phyloP scores from a whole-genome alignment of 92 coral and sea anemone genomes.

The Parazoanthus atlanticus region DNA sequence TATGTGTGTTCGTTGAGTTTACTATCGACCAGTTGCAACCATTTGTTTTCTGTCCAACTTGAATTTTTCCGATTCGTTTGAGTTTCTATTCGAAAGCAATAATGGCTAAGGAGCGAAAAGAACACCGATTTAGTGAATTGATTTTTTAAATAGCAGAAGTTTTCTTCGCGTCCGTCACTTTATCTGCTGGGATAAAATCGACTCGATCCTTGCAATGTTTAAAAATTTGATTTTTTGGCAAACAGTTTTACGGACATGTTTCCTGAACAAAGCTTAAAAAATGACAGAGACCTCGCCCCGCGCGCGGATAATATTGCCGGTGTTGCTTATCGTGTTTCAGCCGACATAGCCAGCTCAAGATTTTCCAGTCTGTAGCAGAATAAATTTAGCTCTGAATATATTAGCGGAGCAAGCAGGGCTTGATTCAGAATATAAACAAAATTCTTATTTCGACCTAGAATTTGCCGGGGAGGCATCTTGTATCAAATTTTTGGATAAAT shows the following conservation, averaged over 20 bases:
- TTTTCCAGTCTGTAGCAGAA: neutral
- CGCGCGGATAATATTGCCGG: neutral
- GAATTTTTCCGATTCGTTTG: neutral
- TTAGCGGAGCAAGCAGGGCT: neutral
- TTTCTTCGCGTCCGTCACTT: neutral
- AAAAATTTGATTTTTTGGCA: neutral
- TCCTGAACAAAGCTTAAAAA: neutral
- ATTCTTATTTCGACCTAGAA: neutral
- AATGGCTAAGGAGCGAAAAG: neutral
- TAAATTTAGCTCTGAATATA: conserved; percentile 24
- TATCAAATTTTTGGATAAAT: no score
- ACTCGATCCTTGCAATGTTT: neutral
- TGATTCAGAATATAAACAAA: neutral
- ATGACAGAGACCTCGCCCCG: neutral
- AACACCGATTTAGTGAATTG: neutral
- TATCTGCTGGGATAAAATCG: neutral
- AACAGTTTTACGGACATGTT: neutral
- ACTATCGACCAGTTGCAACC: neutral
- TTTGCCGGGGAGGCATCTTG: no score
- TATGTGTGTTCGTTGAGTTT: conserved; percentile 12
- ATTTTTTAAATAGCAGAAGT: neutral
- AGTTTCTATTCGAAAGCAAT: neutral
- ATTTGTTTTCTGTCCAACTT: neutral
- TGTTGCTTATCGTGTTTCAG: neutral
- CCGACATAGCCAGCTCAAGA: neutral